Percentiles rank a stretch among this genome's conserved stretches.
phyloP scores from a whole-genome alignment of 2,797 vertebrate species.

The Rhynchotus rufescens region DNA sequence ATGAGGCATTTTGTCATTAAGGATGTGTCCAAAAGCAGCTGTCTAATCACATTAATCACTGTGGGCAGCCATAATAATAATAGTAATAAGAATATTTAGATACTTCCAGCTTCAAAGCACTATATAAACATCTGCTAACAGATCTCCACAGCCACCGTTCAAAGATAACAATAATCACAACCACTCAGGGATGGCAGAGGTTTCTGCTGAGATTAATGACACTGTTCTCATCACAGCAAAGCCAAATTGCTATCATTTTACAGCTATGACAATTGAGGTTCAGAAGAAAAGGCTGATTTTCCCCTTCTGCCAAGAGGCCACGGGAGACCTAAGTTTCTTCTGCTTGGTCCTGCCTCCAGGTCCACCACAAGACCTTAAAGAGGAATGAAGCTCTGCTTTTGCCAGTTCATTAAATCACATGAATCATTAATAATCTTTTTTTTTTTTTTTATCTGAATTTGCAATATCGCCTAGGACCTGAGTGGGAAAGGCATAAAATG shows the following conservation, averaged over 20 bases:
- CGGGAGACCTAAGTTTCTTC: neutral
- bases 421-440: neutral
- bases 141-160: neutral
- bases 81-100: conserved; percentile 7
- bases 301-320: accelerated
- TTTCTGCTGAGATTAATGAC: neutral
- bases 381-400: neutral
- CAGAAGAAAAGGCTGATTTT: accelerated
- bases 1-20: neutral
- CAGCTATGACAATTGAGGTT: neutral
- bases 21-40: neutral
- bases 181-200: neutral
- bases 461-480: accelerated
- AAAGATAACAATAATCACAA: neutral
- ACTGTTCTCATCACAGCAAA: neutral
- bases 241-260: neutral
- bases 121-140: neutral
- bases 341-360: neutral
- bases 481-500: neutral
- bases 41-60: conserved; percentile 5
- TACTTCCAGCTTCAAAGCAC: conserved; percentile 21
- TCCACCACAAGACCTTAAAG: neutral
- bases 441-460: neutral
- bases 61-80: neutral
- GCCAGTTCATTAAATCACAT: neutral